Evolutionary conservation across 2,888 invertebrate species (phyloP), one percentile per base, ranked within the genome.

Genomic region (Cephus nigrinus): DNA sequence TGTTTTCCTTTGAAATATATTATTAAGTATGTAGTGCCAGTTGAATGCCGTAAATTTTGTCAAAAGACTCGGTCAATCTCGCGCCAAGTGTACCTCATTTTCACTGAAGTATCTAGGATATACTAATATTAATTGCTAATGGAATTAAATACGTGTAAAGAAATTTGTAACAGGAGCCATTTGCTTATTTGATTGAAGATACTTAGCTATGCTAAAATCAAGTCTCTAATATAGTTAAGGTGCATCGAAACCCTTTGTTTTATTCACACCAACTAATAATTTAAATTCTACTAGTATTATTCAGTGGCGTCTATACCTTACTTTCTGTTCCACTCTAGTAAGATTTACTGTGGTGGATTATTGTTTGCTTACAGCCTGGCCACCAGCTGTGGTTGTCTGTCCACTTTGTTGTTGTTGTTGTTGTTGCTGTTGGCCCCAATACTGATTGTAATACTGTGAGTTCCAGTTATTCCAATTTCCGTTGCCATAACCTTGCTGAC

Each of bases 361-460:
- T 86, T 89, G 87, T 88, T 90, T 90, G 87, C 88, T 90, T 85
- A 87, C 86, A 86, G 90, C 82, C 84, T 90, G 90, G 78, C 90
- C 85, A 84, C 76, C 68, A 78, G 87, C 85, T 80, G 87, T 80
- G 68, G 89, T 84, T 73, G 89, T 84, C 75, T 89, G 89, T 80
- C 90, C 85, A 75, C 84, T 84, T 82, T 84, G 77, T 33, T 31
- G 34, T 72, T 69, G 87, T 80, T 89, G 78, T 55, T 78, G 77
- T 11, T 75, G 87, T 80, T 89, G 90, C 79, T 88, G 89, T 81
- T 89, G 88, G 80, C 86, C 86, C 90, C 90, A 91, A 90, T 90
- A 90, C 88, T 91, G 90, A 87, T 89, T 78, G 36, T 91, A 90
- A 90, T 91, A 91, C 90, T 90, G 90, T 86, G 87, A 86, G 84